Evolutionary conservation across 2,113 vertebrate species (phyloP).

Genomic region (Alligator sinensis): DNA sequence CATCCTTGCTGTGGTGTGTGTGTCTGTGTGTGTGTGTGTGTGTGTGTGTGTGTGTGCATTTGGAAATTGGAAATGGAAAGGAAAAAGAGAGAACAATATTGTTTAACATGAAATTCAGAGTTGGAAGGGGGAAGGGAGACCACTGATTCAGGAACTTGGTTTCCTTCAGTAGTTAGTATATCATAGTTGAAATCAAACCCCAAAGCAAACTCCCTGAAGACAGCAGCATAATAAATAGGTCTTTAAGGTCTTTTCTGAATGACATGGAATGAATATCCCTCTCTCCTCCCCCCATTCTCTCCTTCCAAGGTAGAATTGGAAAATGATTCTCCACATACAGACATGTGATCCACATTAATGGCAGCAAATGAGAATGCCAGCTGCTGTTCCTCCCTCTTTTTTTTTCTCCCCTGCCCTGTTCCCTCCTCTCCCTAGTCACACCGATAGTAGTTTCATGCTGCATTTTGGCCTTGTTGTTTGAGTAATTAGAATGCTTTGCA

Average conservation of each 20-base stretch:
- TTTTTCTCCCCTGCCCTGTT: constrained; percentile 42
- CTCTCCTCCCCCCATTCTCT: constrained; percentile 37
- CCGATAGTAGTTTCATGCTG: constrained; percentile 57
- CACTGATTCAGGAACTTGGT: constrained; percentile 47
- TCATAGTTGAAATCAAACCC: constrained; percentile 72
- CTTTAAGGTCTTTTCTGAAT: constrained; percentile 74
- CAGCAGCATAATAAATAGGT: constrained; percentile 71
- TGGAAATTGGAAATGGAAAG: background rate
- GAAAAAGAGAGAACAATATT: constrained; percentile 6
- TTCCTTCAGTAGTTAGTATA: constrained; percentile 59
- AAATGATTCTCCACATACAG: constrained; percentile 44
- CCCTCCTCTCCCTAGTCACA: constrained; percentile 37
- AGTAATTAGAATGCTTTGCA: constrained; percentile 53
- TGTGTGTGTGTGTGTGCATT: background rate
- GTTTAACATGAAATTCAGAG: constrained; percentile 23
- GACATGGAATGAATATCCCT: constrained; percentile 57
- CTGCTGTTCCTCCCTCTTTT: constrained; percentile 43
- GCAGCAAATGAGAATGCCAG: constrained; percentile 61
- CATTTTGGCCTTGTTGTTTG: constrained; percentile 62
- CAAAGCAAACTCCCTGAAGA: constrained; percentile 69
- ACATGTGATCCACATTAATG: constrained; percentile 44
- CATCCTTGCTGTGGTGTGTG: background rate
- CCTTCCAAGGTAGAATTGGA: constrained; percentile 59
- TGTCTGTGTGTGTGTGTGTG: background rate
- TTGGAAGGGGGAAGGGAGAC: background rate